These are phyloP conservation scores for Acanthurus tractus DNA, from an alignment of 2,797 vertebrate species.

Conservation along the genomic window DNA sequence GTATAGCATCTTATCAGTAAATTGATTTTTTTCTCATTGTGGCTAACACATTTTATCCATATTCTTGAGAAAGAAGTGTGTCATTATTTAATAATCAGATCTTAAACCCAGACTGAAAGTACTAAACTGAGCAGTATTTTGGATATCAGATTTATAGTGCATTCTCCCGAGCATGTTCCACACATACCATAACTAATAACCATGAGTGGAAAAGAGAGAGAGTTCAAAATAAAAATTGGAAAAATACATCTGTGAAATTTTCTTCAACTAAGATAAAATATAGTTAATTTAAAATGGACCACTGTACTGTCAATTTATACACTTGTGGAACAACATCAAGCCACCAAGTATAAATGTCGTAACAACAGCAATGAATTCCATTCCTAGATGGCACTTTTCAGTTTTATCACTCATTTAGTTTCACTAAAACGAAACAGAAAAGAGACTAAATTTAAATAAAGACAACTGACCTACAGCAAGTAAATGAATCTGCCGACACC, in stretches of 20 bases:
- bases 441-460: neutral
- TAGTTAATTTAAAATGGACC: too few relatives aligned
- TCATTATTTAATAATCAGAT: too few relatives aligned
- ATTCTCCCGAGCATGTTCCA: neutral
- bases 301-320: too few relatives aligned
- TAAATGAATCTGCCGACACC: too few relatives aligned
- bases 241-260: neutral
- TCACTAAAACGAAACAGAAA: neutral
- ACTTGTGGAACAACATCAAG: too few relatives aligned
- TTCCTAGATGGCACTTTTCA: neutral
- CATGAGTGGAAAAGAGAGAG: neutral
- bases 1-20: slow-evolving; percentile 15
- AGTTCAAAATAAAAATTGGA: neutral
- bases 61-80: too few relatives aligned
- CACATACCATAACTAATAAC: neutral
- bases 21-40: neutral
- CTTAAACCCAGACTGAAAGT: too few relatives aligned
- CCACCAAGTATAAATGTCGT: too few relatives aligned
- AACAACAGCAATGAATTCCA: neutral
- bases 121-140: neutral
- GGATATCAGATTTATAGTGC: slow-evolving; percentile 7
- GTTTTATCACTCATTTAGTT: neutral
- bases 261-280: neutral
- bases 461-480: neutral
- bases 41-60: too few relatives aligned